Evolutionary conservation across 1,140 invertebrate species (phyloP).

Genomic region (Drosophila neocordata): DNA sequence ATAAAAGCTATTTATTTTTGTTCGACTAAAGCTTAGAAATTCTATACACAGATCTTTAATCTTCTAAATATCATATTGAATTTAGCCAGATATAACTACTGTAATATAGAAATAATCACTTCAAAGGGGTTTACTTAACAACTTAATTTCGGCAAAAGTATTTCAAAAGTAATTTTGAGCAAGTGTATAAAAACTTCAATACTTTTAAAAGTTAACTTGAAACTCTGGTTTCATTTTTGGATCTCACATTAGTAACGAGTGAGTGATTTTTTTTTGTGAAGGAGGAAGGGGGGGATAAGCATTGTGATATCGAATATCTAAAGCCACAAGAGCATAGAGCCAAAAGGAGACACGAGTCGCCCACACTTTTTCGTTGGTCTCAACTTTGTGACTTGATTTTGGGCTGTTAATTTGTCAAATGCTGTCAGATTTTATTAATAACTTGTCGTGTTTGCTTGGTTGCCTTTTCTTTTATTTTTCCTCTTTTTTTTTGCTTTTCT

Average conservation of each 20-base stretch:
- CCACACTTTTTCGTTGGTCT: conserved; percentile 53
- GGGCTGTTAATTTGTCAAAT: conserved; percentile 72
- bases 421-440: conserved; percentile 72
- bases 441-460: conserved; percentile 17
- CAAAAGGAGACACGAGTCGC: conserved; percentile 54
- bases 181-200: background rate
- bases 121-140: too few relatives aligned
- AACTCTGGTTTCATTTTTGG: conserved; percentile 25
- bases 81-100: too few relatives aligned
- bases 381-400: conserved; percentile 41
- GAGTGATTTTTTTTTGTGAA: conserved; percentile 42
- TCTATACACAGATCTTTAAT: too few relatives aligned
- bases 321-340: conserved; percentile 39
- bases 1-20: too few relatives aligned
- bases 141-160: too few relatives aligned
- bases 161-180: background rate
- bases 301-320: conserved; percentile 66
- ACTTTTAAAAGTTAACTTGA: background rate
- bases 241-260: conserved; percentile 61
- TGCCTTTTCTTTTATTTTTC: background rate
- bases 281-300: too few relatives aligned
- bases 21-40: too few relatives aligned
- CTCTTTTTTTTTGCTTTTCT: background rate
- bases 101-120: too few relatives aligned
- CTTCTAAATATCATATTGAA: too few relatives aligned